Conservation (phyloP, 2,113 vertebrate genomes). For the Maccullochella peelii region DNA sequence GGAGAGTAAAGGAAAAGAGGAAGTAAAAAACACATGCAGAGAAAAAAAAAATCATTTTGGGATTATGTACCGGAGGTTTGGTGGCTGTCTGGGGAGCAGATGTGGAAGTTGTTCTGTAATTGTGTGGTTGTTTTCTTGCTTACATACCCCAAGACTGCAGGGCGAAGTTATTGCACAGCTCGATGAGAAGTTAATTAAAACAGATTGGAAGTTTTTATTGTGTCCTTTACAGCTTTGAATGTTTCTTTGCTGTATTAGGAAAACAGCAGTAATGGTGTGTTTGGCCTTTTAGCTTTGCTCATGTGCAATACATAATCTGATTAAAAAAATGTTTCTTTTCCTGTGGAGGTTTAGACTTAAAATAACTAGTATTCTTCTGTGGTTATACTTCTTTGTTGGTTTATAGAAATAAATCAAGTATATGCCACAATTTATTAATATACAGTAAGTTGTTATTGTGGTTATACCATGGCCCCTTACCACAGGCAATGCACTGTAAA, state of each 20-base stretch:
- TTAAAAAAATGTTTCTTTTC: neutral
- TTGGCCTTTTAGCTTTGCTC: slow-evolving; percentile 12
- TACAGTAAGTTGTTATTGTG: too few relatives aligned
- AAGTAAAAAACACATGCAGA: neutral
- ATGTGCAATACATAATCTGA: neutral
- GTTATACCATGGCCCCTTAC: too few relatives aligned
- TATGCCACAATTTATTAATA: neutral
- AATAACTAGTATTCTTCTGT: neutral
- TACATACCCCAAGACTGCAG: neutral
- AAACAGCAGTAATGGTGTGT: slow-evolving; percentile 5
- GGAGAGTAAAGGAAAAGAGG: slow-evolving; percentile 19
- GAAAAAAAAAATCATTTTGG: neutral
- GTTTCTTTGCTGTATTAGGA: slow-evolving; percentile 18
- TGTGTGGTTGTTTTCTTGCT: slow-evolving; percentile 32
- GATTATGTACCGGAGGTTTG: slow-evolving; percentile 26
- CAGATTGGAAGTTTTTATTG: slow-evolving; percentile 28
- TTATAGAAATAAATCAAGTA: neutral
- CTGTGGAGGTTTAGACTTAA: neutral
- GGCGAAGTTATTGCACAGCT: neutral
- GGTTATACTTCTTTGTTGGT: neutral
- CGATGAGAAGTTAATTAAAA: slow-evolving; percentile 51
- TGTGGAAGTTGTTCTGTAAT: slow-evolving; percentile 2
- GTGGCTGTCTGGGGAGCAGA: slow-evolving; percentile 18
- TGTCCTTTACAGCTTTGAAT: slow-evolving; percentile 35
- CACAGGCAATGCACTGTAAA: too few relatives aligned